Conservation (phyloP, 2,113 vertebrate species). For the Pipra filicauda region DNA sequence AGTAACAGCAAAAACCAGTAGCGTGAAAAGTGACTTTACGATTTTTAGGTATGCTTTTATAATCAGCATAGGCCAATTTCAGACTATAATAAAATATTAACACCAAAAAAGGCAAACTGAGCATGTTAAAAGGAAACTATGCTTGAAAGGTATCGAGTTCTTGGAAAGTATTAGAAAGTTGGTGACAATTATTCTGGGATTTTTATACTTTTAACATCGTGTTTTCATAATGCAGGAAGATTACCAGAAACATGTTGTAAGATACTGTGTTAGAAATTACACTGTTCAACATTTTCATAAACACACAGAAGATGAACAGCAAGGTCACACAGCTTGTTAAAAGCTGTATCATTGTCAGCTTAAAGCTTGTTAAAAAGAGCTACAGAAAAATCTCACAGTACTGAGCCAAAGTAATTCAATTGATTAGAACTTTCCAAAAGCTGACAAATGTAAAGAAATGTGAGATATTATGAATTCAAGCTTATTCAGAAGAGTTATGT, state of each 20-base stretch:
- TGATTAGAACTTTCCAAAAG: neutral
- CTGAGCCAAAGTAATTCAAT: neutral
- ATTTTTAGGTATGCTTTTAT: neutral
- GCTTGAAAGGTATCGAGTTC: neutral
- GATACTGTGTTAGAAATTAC: neutral
- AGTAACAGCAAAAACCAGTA: neutral
- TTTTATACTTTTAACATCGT: neutral
- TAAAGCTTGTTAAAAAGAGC: neutral
- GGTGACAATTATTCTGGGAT: neutral
- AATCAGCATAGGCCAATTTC: neutral
- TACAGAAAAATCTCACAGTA: neutral
- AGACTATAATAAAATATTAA: neutral
- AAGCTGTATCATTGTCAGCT: neutral
- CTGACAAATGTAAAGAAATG: neutral
- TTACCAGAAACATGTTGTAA: neutral
- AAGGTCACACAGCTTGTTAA: neutral
- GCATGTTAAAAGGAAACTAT: neutral
- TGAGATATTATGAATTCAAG: neutral
- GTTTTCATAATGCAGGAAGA: neutral
- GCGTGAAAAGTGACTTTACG: neutral
- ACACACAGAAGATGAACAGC: neutral
- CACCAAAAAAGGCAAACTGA: neutral
- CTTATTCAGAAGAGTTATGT: neutral
- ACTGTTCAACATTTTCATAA: neutral
- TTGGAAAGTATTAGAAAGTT: neutral